Evolutionary conservation across 2,797 vertebrate species (phyloP), one percentile per base, ranked within the genome.

Genomic region (Hafferia zeledoni): DNA sequence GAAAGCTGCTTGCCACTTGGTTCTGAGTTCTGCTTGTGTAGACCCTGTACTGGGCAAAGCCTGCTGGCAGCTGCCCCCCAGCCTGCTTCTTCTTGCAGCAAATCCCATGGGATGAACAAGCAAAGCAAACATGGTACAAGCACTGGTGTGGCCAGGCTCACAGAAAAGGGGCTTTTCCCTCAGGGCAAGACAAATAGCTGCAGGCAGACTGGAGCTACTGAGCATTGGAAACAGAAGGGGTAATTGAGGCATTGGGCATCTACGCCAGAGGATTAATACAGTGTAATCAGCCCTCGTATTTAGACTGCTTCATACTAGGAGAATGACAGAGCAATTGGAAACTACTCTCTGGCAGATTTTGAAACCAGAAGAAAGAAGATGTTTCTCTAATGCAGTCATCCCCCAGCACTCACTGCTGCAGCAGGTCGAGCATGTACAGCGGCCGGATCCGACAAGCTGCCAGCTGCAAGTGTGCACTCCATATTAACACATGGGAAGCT

Each of bases 291-390:
- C 37, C 49, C 28, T 89, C 6, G 3, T 60, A 50, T 63, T 78
- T 52, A 37, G 35, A 52, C 33, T 60, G 47, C 78, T 37, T 94
- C 41, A 30, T 41, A 15, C 30, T 30, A 80, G 49, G 49, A 2
- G 1, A 76, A 52, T 0, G 1, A 28, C 23, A 57, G 56, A 80
- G 61, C 19, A 50, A 63, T 12, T 92, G 75, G 44, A 87, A 85
- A 76, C 60, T 43, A 23, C 75, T 49, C 2, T 1, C 65, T 43
- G 74, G 61, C 52, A 43, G 74, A 30, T 50, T 71, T 78, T 63
- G 90, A 91, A 94, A 65, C 3, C 82, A 90, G 83, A 92, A 92
- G 46, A 89, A 78, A 81, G 89, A 63, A 77, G 84, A 82, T 87
- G 63, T 90, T 90, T 94, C 87, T 46, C 77, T 31, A 14, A 74